Percentiles rank a stretch among this genome's conserved stretches.
These are phyloP conservation scores for Palythoa grandiflora DNA, from an alignment of 92 coral and sea anemone genomes.

Conservation along the genomic window DNA sequence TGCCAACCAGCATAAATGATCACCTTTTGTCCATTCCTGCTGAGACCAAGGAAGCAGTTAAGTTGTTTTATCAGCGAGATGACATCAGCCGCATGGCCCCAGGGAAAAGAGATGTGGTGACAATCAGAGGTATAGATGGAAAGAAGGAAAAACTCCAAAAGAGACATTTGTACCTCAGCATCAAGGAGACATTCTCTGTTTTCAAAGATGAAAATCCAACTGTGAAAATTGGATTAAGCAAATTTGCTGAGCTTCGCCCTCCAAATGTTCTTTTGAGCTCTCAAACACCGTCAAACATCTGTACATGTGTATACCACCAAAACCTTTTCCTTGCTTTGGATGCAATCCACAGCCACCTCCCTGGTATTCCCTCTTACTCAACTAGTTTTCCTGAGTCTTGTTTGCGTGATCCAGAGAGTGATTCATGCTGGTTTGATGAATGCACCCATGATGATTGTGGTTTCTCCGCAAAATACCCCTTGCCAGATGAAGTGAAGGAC, in stretches of 20 bases:
- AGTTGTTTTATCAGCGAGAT: slow-evolving; percentile 44
- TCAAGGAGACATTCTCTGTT: slow-evolving; percentile 51
- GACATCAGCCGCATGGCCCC: slow-evolving; percentile 63
- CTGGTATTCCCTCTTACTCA: slow-evolving; percentile 25
- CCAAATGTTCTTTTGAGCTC: slow-evolving; percentile 56
- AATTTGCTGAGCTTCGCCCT: slow-evolving; percentile 23
- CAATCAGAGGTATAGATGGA: slow-evolving; percentile 32
- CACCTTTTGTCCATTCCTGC: slow-evolving; percentile 49
- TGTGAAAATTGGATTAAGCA: slow-evolving; percentile 27
- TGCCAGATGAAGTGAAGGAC: slow-evolving; percentile 52
- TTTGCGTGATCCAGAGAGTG: slow-evolving; percentile 61
- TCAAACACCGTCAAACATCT: slow-evolving; percentile 28
- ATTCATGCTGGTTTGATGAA: slow-evolving; percentile 50
- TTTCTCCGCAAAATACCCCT: slow-evolving; percentile 43
- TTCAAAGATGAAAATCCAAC: slow-evolving; percentile 34
- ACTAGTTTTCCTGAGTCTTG: slow-evolving; percentile 13
- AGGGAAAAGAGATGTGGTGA: slow-evolving; percentile 60
- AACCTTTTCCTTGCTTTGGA: slow-evolving; percentile 55
- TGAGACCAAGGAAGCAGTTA: slow-evolving; percentile 50
- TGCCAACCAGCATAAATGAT: slow-evolving; percentile 16
- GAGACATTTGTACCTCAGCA: slow-evolving; percentile 51
- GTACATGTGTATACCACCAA: slow-evolving; percentile 51
- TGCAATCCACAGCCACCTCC: slow-evolving; percentile 55
- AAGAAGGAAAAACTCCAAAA: slow-evolving; percentile 57
- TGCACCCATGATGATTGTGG: slow-evolving; percentile 52